A percentile compares a stretch with the other conserved stretches of the same genome.
Evolutionary conservation across 2,113 vertebrate species (phyloP).

Genomic region (Leucopsar rothschildi): DNA sequence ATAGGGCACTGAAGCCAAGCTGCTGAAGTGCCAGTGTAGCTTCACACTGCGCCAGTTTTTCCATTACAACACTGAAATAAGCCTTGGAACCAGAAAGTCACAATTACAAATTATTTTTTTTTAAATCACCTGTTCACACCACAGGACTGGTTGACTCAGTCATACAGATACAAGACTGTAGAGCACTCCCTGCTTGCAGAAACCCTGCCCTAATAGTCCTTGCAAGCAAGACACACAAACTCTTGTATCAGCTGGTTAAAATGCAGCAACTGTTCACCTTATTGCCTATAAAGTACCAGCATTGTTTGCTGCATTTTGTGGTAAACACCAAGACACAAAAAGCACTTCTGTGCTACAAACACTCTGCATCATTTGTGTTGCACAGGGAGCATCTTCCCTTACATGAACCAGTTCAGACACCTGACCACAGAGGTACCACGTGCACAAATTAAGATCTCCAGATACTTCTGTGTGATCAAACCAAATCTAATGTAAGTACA

Average conservation of each 20-base stretch:
- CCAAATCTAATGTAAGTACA: neutral
- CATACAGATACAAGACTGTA: neutral
- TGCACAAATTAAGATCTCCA: neutral
- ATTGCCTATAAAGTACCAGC: neutral
- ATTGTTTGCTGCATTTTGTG: too few relatives aligned
- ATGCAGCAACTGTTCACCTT: neutral
- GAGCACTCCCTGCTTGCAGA: neutral
- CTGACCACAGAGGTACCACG: fast-evolving
- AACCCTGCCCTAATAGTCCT: neutral
- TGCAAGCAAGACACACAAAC: neutral
- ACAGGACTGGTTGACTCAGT: neutral
- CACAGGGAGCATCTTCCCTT: neutral
- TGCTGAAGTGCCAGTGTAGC: neutral
- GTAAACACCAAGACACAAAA: fast-evolving
- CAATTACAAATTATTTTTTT: fast-evolving
- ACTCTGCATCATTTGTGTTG: neutral
- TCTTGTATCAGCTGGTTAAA: neutral
- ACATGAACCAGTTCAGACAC: neutral
- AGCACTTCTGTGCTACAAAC: neutral
- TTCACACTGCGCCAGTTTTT: neutral
- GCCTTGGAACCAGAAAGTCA: neutral
- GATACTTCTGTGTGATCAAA: neutral
- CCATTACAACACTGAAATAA: neutral
- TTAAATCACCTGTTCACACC: neutral
- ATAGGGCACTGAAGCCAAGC: neutral